These are phyloP conservation scores for Antheraea yamamai DNA, from an alignment of 2,888 invertebrate genomes.

Conservation along the genomic window DNA sequence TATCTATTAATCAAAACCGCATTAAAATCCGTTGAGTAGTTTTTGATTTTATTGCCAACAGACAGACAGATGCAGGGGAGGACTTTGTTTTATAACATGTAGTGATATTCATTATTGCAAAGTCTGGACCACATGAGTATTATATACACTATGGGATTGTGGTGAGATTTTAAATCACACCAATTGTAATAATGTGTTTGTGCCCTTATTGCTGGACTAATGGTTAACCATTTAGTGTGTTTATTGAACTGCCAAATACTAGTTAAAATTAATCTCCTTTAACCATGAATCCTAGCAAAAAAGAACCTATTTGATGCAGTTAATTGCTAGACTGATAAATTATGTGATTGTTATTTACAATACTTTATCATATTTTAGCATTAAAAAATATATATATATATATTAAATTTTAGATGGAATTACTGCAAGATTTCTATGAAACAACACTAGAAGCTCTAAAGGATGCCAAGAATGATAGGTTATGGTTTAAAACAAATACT, in stretches of 20 bases:
- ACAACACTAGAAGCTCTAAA: slow-evolving; percentile 96
- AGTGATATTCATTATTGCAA: too few relatives aligned
- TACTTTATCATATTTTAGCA: background rate
- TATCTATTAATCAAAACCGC: too few relatives aligned
- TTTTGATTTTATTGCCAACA: too few relatives aligned
- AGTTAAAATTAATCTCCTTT: background rate
- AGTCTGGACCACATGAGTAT: too few relatives aligned
- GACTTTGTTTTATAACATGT: too few relatives aligned
- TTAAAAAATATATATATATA: background rate
- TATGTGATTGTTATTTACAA: background rate
- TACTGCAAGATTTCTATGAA: slow-evolving; percentile 99
- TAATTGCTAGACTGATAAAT: background rate
- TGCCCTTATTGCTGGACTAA: too few relatives aligned
- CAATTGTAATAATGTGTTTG: too few relatives aligned
- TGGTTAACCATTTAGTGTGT: too few relatives aligned
- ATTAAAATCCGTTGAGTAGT: too few relatives aligned
- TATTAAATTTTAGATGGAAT: slow-evolving; percentile 89
- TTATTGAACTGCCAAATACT: too few relatives aligned
- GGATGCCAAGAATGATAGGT: slow-evolving; percentile 98
- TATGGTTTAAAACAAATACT: slow-evolving; percentile 99
- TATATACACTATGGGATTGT: background rate
- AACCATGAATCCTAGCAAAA: background rate
- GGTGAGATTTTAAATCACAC: background rate
- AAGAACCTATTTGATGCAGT: background rate
- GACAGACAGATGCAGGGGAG: too few relatives aligned